Conservation (phyloP, 2,113 vertebrate species). For the Rhynchopsitta pachyrhyncha region DNA sequence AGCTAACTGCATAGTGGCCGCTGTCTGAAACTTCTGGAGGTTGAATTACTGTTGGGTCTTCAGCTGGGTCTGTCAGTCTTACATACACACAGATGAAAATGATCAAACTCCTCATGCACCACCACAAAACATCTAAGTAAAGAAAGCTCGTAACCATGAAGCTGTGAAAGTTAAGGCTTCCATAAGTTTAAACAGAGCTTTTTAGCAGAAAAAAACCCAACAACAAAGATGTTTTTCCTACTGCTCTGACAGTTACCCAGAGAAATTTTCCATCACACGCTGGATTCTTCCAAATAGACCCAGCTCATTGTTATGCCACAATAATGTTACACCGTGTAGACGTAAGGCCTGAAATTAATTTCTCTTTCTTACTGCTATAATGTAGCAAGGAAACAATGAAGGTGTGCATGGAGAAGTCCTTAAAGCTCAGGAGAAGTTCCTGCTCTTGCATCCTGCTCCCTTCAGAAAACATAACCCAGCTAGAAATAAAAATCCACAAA, state of each 20-base stretch:
- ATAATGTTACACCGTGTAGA: not conserved
- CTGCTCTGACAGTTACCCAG: not conserved
- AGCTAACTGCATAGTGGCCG: not conserved
- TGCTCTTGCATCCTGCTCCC: not conserved
- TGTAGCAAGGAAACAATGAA: not conserved
- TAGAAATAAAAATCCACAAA: not conserved
- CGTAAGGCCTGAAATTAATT: not conserved
- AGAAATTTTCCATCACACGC: not conserved
- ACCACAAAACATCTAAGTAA: not conserved
- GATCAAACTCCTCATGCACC: not conserved
- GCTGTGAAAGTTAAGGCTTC: not conserved
- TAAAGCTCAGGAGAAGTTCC: not conserved
- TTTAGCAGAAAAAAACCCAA: not conserved
- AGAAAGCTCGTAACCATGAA: not conserved
- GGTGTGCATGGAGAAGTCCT: not conserved
- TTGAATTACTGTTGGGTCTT: not conserved
- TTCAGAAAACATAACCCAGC: not conserved
- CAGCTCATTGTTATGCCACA: not conserved
- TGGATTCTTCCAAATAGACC: not conserved
- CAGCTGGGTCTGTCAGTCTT: not conserved
- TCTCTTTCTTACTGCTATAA: not conserved
- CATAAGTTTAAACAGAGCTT: not conserved
- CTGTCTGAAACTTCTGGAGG: not conserved
- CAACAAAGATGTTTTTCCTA: not conserved
- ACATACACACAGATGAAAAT: accelerated